Evolutionary conservation across 2,797 vertebrate species (phyloP).

Genomic region (Spinibarbus caldwelli): DNA sequence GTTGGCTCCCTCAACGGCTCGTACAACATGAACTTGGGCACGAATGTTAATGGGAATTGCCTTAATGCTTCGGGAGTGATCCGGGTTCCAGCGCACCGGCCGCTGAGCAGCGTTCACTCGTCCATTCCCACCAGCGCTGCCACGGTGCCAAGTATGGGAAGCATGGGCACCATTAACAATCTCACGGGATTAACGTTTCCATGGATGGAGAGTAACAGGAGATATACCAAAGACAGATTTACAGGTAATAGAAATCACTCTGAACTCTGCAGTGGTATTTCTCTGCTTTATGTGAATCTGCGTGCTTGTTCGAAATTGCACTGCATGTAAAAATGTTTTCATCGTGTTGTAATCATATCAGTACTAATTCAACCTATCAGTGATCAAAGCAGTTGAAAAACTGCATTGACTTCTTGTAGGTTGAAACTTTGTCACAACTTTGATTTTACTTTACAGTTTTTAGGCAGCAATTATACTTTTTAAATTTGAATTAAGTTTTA

Average conservation of each 20-base stretch:
- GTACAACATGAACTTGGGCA: constrained; percentile 92
- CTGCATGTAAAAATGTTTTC: background rate
- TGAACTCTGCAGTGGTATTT: background rate
- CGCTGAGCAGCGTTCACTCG: constrained; percentile 81
- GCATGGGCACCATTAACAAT: constrained; percentile 82
- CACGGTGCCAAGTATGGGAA: constrained; percentile 72
- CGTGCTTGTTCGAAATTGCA: background rate
- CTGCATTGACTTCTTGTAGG: background rate
- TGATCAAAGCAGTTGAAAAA: background rate
- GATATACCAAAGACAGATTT: constrained; percentile 98
- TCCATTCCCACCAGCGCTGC: constrained; percentile 75
- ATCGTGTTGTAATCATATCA: background rate
- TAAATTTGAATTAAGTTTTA: background rate
- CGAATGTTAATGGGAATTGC: constrained; percentile 82
- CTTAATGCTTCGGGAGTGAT: constrained; percentile 88
- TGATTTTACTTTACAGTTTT: background rate
- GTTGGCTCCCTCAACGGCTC: constrained; percentile 83
- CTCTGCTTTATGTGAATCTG: background rate
- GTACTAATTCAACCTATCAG: too few relatives aligned
- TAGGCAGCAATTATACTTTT: background rate
- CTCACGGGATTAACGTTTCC: constrained; percentile 93
- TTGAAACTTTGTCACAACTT: background rate
- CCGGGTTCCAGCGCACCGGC: constrained; percentile 94
- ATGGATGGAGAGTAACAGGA: constrained; percentile 99
- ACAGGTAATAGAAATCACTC: constrained; percentile 80